Evolutionary conservation across 2,113 vertebrate genomes (phyloP).

Genomic region (Opisthocomus hoazin): DNA sequence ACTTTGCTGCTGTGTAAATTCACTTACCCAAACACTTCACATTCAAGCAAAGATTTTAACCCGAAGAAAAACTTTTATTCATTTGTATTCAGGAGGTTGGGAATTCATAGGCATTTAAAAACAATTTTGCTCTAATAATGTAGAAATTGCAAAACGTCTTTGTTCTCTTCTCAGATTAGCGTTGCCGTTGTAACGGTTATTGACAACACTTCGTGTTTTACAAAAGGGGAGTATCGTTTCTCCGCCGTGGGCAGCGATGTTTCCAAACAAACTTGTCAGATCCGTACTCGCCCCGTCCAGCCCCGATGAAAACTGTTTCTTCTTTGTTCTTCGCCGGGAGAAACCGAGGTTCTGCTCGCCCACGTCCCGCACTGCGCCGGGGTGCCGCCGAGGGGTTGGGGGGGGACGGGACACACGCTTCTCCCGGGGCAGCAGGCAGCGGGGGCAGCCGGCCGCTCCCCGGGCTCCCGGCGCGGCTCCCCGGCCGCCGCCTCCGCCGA

Average conservation of each 20-base stretch:
- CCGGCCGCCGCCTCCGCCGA: background rate
- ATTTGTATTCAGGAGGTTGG: slow-evolving; percentile 44
- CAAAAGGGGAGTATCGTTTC: background rate
- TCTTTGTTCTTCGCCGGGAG: background rate
- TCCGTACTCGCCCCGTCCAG: background rate
- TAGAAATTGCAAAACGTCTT: background rate
- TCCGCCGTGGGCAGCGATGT: background rate
- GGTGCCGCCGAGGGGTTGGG: background rate
- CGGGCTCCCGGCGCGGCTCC: background rate
- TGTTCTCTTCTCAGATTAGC: background rate
- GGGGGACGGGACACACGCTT: no score
- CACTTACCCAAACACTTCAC: slow-evolving; percentile 70
- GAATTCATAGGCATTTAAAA: slow-evolving; percentile 20
- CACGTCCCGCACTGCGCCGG: background rate
- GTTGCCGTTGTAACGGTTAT: background rate
- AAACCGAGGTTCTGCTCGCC: background rate
- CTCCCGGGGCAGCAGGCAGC: background rate
- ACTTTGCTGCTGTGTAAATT: slow-evolving; percentile 68
- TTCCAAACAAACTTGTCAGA: slow-evolving; percentile 19
- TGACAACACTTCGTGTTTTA: background rate
- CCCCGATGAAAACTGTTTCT: background rate
- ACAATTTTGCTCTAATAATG: slow-evolving; percentile 34
- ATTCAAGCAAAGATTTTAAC: slow-evolving; percentile 49
- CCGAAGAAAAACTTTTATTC: slow-evolving; percentile 43
- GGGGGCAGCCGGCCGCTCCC: background rate